Evolutionary conservation across 2,113 vertebrate species (phyloP).

Genomic region (Eubucco bourcierii): DNA sequence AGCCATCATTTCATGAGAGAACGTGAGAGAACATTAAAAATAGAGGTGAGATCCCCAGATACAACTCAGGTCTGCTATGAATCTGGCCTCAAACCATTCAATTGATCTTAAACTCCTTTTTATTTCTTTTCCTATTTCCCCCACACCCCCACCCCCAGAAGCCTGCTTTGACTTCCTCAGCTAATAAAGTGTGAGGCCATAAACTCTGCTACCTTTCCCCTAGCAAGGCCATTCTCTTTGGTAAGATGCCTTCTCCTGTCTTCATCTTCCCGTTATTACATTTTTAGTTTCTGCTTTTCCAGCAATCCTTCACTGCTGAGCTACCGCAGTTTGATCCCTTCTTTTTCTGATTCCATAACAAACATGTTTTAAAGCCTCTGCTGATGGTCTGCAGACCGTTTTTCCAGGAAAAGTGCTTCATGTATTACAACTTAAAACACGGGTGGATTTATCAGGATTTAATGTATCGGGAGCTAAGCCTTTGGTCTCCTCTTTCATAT

Average conservation of each 20-base stretch:
- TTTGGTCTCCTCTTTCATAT: slow-evolving; percentile 51
- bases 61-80: neutral
- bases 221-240: slow-evolving; percentile 31
- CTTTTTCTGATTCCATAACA: slow-evolving; percentile 56
- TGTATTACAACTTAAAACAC: slow-evolving; percentile 55
- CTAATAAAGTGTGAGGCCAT: slow-evolving; percentile 37
- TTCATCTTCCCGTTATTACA: slow-evolving; percentile 31
- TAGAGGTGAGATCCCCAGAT: slow-evolving; percentile 21
- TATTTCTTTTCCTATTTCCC: slow-evolving; percentile 28
- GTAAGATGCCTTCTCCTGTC: slow-evolving; percentile 24
- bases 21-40: neutral
- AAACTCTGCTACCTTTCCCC: slow-evolving; percentile 30
- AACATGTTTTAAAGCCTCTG: slow-evolving; percentile 47
- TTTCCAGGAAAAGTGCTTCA: slow-evolving; percentile 51
- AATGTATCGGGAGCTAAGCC: slow-evolving; percentile 41
- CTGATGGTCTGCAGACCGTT: slow-evolving; percentile 21
- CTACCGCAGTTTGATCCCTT: slow-evolving; percentile 12
- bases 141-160: neutral
- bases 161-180: neutral
- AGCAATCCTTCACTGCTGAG: slow-evolving; percentile 48
- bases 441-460: slow-evolving; percentile 56
- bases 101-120: slow-evolving; percentile 51
- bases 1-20: neutral
- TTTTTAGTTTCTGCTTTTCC: slow-evolving; percentile 54
- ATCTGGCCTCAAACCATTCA: slow-evolving; percentile 31